Percentiles rank a stretch among this genome's conserved stretches.
phyloP scores from a whole-genome alignment of 2,113 vertebrate species.

The Cromileptes altivelis region DNA sequence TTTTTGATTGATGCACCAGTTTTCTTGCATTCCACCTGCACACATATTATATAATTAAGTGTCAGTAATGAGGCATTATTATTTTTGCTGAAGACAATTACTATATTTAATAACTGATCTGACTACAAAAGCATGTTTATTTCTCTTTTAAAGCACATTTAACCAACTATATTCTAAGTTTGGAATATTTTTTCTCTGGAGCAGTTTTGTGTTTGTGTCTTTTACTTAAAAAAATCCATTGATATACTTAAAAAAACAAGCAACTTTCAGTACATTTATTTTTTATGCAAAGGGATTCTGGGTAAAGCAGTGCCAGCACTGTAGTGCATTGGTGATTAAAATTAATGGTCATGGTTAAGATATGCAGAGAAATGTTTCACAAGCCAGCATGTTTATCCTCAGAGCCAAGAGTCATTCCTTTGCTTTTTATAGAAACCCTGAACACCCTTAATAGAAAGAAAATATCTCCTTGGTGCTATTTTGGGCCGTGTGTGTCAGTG shows the following conservation, averaged over 20 bases:
- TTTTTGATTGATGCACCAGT: neutral
- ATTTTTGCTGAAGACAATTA: slow-evolving; percentile 1
- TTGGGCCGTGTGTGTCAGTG: slow-evolving; percentile 72
- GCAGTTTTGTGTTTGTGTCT: neutral
- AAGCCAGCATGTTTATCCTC: slow-evolving; percentile 55
- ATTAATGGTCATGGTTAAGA: slow-evolving; percentile 36
- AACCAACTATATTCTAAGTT: neutral
- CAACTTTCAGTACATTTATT: neutral
- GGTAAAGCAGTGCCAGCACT: slow-evolving; percentile 9
- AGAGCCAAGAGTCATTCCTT: slow-evolving; percentile 65
- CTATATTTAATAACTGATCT: slow-evolving; percentile 7
- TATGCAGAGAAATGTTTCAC: slow-evolving; percentile 26
- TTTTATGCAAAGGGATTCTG: slow-evolving; percentile 12
- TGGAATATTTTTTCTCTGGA: neutral
- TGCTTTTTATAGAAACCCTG: slow-evolving; percentile 71
- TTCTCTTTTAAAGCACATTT: neutral
- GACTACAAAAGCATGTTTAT: slow-evolving; percentile 1
- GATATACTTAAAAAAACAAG: neutral
- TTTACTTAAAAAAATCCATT: neutral
- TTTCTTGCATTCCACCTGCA: neutral
- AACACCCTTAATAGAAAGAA: slow-evolving; percentile 68
- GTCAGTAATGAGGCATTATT: neutral
- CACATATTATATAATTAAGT: neutral
- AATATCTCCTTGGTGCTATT: slow-evolving; percentile 80
- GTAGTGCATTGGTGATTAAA: slow-evolving; percentile 40